Base-by-base conservation (phyloP, 1,140 invertebrate species). In the Reticulitermes speratus region DNA sequence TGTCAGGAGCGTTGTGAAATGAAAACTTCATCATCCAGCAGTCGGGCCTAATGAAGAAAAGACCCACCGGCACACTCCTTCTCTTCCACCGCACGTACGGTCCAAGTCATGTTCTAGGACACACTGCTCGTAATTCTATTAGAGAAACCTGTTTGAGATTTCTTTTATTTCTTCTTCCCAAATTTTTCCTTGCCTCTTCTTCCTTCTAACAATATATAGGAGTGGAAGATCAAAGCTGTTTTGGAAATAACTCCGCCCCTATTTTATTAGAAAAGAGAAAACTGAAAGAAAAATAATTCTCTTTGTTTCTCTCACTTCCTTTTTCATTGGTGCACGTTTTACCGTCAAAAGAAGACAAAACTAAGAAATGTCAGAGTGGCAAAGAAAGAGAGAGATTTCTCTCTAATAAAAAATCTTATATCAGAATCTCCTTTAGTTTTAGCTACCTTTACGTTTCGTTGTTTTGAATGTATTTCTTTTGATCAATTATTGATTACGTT, bases 171-270 rank as follows among this genome's bases (percentile, higher is more conserved):
- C 25, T 75, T 14, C 65, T 75, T 75, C n/a, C n/a, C 14, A 30
- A 75, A 75, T 75, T 75, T 30, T 6, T 75, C 65, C 16, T 6
- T 25, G 65, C 7, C 21, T n/a, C 14, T 30, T 30, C n/a, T 75
- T 30, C n/a, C n/a, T 16, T 11, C 1, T 75, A 9, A 75, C 65
- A 75, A 30, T 75, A 30, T 25, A 75, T 16, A 75, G 25, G 65
- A 75, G n/a, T 75, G 65, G 65, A 75, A 75, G 65, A 75, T 75
- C 65, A 75, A 75, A n/a, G 65, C 25, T 75, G n/a, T 75, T 75
- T 75, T 75, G 65, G n/a, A 75, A 75, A 75, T 75, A 75, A 75
- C 65, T 30, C n/a, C 65, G 30, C n/a, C 25, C n/a, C 65, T 30
- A 30, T 75, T 75, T 75, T 75, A 30, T 75, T n/a, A 75, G 65